Conservation (phyloP, 1,140 invertebrate species). For the Zaprionus taronus region DNA sequence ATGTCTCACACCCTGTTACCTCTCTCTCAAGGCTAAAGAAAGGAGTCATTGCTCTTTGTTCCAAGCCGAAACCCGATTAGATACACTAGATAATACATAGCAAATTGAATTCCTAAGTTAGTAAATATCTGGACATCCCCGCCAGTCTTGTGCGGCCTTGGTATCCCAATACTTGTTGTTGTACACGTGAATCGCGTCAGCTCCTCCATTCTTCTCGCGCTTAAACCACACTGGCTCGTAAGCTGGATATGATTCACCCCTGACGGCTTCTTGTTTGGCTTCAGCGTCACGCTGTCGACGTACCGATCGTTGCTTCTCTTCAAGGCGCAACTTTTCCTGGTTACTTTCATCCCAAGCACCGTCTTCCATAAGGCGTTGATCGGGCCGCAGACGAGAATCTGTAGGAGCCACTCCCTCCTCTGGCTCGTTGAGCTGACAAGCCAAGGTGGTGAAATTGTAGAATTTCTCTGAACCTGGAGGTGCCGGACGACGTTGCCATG, state of each 20-base stretch:
- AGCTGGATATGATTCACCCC: constrained; percentile 89
- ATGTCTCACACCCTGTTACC: constrained; percentile 17
- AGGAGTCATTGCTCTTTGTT: not conserved
- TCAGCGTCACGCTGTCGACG: constrained; percentile 91
- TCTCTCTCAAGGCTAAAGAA: constrained; percentile 1
- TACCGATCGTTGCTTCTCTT: constrained; percentile 96
- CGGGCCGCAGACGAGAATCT: constrained; percentile 95
- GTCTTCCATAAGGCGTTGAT: constrained; percentile 99
- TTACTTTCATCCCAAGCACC: constrained; percentile 99
- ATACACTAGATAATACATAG: not conserved
- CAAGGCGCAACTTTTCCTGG: constrained; percentile 91
- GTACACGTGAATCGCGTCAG: constrained; percentile 93
- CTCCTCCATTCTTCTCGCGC: constrained; percentile 91
- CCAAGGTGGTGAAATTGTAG: constrained; percentile 97
- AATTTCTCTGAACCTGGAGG: constrained; percentile 90
- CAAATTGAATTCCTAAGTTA: constrained; percentile 79
- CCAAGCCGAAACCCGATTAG: constrained; percentile 11
- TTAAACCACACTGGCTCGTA: constrained; percentile 97
- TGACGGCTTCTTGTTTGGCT: constrained; percentile 90
- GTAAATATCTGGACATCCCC: constrained; percentile 96
- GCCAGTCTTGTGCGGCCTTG: constrained; percentile 96
- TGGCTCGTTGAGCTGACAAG: constrained; percentile 97
- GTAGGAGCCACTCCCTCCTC: constrained; percentile 98
- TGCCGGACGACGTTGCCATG: constrained; percentile 94
- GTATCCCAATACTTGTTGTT: constrained; percentile 96